phyloP scores from a whole-genome alignment of 2,888 invertebrate genomes.

The Lycocerus yunnanus region DNA sequence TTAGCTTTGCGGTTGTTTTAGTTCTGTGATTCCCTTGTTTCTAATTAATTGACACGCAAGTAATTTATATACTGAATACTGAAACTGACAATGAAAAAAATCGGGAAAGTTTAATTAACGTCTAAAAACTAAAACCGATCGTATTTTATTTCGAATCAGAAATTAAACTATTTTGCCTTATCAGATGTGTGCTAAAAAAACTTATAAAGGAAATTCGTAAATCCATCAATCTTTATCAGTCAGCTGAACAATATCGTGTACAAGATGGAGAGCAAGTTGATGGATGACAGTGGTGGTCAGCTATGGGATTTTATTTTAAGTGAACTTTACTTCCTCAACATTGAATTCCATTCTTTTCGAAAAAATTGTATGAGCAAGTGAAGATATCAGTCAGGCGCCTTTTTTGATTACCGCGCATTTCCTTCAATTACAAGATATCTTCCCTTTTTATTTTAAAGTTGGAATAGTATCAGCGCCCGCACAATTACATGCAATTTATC shows the following conservation, averaged over 20 bases:
- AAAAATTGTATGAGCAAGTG: not conserved
- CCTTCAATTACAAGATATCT: not conserved
- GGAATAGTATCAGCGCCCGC: not conserved
- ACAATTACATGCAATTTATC: not conserved
- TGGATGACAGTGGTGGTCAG: conserved; percentile 23
- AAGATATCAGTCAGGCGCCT: not conserved
- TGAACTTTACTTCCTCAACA: conserved; percentile 10
- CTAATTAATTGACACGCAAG: not conserved
- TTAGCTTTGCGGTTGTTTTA: conserved; percentile 3
- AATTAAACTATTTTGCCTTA: conserved; percentile 5
- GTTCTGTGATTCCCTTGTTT: not conserved
- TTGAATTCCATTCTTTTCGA: not conserved
- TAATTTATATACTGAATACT: not conserved
- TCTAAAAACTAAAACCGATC: not conserved
- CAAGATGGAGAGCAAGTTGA: conserved; percentile 20
- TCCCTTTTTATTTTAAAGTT: not conserved
- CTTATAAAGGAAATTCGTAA: conserved; percentile 13
- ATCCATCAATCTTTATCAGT: conserved; percentile 29
- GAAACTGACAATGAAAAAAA: not conserved
- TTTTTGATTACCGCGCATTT: not conserved
- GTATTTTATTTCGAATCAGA: not conserved
- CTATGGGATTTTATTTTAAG: conserved; percentile 16
- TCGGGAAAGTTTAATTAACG: not conserved
- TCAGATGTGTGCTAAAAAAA: conserved; percentile 16
- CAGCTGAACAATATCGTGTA: conserved; percentile 13